Conservation (phyloP, 2,113 vertebrate species). For the Phylloscopus trochiloides region DNA sequence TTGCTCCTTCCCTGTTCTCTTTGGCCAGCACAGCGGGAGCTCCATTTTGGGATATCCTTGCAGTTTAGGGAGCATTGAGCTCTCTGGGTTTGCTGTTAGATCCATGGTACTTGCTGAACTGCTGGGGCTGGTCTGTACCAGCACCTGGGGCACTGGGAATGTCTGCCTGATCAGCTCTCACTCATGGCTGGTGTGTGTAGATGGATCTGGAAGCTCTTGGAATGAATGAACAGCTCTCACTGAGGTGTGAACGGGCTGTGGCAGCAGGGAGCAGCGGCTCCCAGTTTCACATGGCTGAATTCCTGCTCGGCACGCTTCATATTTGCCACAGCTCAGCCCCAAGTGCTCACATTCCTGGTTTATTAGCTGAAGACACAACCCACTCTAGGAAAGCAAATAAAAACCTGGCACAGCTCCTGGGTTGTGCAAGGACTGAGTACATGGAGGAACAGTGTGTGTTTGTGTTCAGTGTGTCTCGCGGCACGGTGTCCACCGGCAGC, state of each 20-base stretch:
- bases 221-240: not conserved
- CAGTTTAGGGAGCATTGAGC: not conserved
- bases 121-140: not conserved
- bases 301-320: not conserved
- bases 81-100: not conserved
- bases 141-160: not conserved
- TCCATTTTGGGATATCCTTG: not conserved
- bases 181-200: not conserved
- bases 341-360: constrained; percentile 47
- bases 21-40: rapidly evolving
- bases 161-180: not conserved
- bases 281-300: not conserved
- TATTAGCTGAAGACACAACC: constrained; percentile 55
- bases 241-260: not conserved
- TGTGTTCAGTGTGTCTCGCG: not conserved
- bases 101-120: not conserved
- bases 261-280: not conserved
- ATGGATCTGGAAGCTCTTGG: not conserved
- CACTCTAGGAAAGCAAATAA: constrained; percentile 44
- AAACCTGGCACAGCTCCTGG: not conserved
- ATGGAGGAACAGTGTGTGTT: not conserved
- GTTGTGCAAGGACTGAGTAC: not conserved
- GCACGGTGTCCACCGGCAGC: rapidly evolving
- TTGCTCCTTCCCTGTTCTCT: not conserved
- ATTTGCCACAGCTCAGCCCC: not conserved